Evolutionary conservation across 1,140 invertebrate genomes (phyloP).

Genomic region (Episyrphus balteatus): DNA sequence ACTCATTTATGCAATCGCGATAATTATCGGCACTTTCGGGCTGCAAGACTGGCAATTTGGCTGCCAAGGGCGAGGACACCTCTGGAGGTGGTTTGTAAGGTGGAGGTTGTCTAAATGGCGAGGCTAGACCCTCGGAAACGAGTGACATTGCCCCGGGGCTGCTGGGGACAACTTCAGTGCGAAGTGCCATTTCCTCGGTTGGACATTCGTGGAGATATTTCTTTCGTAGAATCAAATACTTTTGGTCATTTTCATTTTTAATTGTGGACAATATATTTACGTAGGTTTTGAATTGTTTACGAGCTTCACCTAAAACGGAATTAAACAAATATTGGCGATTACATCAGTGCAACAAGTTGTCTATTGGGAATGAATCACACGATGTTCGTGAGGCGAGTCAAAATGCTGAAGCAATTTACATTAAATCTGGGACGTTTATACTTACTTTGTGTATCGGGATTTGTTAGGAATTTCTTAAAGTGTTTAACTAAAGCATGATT

Average conservation of each 20-base stretch:
- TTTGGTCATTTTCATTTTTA: slow-evolving; percentile 67
- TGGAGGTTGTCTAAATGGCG: slow-evolving; percentile 41
- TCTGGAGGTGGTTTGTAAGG: slow-evolving; percentile 56
- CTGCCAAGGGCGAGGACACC: slow-evolving; percentile 21
- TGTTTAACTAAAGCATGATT: slow-evolving; percentile 81
- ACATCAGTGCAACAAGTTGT: background rate
- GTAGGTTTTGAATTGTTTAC: slow-evolving; percentile 79
- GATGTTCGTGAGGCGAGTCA: background rate
- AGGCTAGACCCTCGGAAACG: slow-evolving; percentile 19
- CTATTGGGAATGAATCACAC: slow-evolving; percentile 5
- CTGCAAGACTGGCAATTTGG: slow-evolving; percentile 8
- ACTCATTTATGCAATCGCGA: slow-evolving; percentile 29
- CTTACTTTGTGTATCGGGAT: slow-evolving; percentile 35
- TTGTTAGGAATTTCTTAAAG: slow-evolving; percentile 74
- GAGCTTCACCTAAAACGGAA: slow-evolving; percentile 53
- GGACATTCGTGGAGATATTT: slow-evolving; percentile 48
- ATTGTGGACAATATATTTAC: slow-evolving; percentile 81
- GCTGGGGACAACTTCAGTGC: slow-evolving; percentile 22
- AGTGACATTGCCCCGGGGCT: slow-evolving; percentile 22
- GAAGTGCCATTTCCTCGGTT: slow-evolving; percentile 37
- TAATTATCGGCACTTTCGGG: slow-evolving; percentile 22
- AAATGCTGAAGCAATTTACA: background rate
- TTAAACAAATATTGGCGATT: background rate
- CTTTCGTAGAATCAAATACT: slow-evolving; percentile 71
- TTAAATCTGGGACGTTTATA: background rate